Base-by-base conservation (phyloP, 2,113 vertebrate species). In the Salminus brasiliensis region DNA sequence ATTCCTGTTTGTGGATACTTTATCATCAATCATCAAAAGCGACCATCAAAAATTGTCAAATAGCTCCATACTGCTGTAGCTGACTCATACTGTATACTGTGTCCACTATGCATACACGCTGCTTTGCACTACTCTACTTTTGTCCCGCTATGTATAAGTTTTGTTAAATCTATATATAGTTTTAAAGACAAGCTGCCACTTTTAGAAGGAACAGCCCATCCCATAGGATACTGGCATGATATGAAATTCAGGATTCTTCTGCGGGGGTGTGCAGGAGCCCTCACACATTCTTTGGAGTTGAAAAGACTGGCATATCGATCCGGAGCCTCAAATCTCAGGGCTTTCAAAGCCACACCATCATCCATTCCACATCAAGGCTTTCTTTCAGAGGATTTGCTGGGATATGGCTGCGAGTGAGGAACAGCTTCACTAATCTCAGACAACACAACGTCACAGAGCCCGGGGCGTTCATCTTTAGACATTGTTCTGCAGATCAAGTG, bases 321-420 rank as follows among this genome's bases (percentile, higher is more conserved):
- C 21, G 13, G 41, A 65, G 29, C 10, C 21, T 76, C 30, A 76
- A 76, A 66, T 52, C 10, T 39, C 10, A n/a, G 29, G 32, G 41
- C 30, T 66, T 76, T 66, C 45, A 66, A 53, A 53, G 47, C 29
- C 74, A 67, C 36, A 32, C 45, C 62, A 16, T 29, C 8, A 21
- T 76, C 21, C 15, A 30, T 34, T 32, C 21, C 27, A 76, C 62
- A 76, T 76, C 30, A 39, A 32, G 47, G 43, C 57, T 27, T 53
- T 34, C 43, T 45, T 69, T 69, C 39, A 69, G 27, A 69, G 41
- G 66, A 69, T 69, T 47, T 68, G 39, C 66, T 45, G 39, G 66
- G 39, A 45, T 27, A 15, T 29, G 66, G 39, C 11, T 47, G 66
- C 23, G 16, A 27, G 9, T 27, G 39, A 29, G 27, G 27, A 69